These are phyloP conservation scores for Phrynocephalus guinanensis DNA, from an alignment of 2,797 vertebrate species.

Conservation along the genomic window DNA sequence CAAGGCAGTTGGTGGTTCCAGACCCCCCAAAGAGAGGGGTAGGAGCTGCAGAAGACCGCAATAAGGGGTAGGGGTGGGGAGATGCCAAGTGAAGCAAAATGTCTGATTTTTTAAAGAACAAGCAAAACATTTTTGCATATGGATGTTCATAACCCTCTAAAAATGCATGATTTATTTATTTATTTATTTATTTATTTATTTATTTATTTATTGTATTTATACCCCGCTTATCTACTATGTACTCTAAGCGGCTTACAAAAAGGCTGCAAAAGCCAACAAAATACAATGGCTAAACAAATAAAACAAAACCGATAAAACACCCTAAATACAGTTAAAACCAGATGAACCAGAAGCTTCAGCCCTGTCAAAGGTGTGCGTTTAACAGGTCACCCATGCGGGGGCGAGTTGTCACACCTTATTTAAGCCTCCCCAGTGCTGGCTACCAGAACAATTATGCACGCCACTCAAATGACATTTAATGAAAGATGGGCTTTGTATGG, in stretches of 20 bases:
- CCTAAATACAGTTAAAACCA: too few species aligned
- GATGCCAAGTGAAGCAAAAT: background rate
- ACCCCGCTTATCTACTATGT: too few species aligned
- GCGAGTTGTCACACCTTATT: fast-evolving
- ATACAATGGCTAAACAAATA: too few species aligned
- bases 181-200: too few species aligned
- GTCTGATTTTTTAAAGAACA: fast-evolving
- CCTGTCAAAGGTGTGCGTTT: background rate
- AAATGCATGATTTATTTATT: too few species aligned
- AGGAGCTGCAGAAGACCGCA: background rate
- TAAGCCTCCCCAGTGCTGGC: background rate
- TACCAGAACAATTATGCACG: fast-evolving
- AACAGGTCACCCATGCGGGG: fast-evolving
- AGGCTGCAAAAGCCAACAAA: too few species aligned
- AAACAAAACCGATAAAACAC: too few species aligned
- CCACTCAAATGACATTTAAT: background rate
- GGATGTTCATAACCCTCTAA: background rate
- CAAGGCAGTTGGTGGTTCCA: background rate
- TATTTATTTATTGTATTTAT: too few species aligned
- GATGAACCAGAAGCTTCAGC: fast-evolving
- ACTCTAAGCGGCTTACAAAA: too few species aligned
- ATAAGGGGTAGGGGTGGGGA: background rate
- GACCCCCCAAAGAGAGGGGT: too few species aligned
- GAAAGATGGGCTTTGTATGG: background rate
- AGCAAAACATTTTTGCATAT: fast-evolving